These are phyloP conservation scores for Helicoverpa zea DNA, from an alignment of 1,140 invertebrate species.

Conservation along the genomic window DNA sequence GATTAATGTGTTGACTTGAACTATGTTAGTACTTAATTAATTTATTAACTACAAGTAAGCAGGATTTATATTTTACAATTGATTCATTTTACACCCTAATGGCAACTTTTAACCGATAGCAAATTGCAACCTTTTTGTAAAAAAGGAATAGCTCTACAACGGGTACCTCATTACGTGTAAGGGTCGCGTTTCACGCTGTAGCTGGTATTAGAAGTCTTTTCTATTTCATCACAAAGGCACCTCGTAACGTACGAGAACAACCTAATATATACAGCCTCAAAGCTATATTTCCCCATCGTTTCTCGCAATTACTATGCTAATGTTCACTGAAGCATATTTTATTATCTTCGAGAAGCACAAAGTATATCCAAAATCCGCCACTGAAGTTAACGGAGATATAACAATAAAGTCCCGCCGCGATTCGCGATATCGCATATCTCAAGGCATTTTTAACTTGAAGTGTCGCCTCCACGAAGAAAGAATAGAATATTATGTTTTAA, in stretches of 20 bases:
- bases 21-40: neutral
- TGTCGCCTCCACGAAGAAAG: slow-evolving; percentile 56
- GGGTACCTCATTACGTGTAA: slow-evolving; percentile 29
- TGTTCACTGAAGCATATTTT: slow-evolving; percentile 45
- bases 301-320: slow-evolving; percentile 39
- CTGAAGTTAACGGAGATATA: slow-evolving; percentile 52
- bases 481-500: slow-evolving; percentile 63
- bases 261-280: neutral
- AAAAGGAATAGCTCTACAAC: slow-evolving; percentile 12
- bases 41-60: neutral
- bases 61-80: neutral
- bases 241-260: slow-evolving; percentile 6
- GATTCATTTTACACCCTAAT: neutral
- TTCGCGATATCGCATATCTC: slow-evolving; percentile 55
- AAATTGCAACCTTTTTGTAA: neutral
- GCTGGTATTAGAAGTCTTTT: slow-evolving; percentile 2
- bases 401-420: slow-evolving; percentile 60
- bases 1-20: neutral
- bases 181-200: slow-evolving; percentile 3
- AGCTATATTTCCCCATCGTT: slow-evolving; percentile 28
- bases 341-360: slow-evolving; percentile 28
- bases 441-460: slow-evolving; percentile 59
- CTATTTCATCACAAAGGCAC: slow-evolving; percentile 35
- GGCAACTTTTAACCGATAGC: neutral
- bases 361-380: slow-evolving; percentile 27